Percentiles rank a stretch among this genome's conserved stretches.
Evolutionary conservation across 2,797 vertebrate genomes (phyloP).

Genomic region (Darevskia nairensis): DNA sequence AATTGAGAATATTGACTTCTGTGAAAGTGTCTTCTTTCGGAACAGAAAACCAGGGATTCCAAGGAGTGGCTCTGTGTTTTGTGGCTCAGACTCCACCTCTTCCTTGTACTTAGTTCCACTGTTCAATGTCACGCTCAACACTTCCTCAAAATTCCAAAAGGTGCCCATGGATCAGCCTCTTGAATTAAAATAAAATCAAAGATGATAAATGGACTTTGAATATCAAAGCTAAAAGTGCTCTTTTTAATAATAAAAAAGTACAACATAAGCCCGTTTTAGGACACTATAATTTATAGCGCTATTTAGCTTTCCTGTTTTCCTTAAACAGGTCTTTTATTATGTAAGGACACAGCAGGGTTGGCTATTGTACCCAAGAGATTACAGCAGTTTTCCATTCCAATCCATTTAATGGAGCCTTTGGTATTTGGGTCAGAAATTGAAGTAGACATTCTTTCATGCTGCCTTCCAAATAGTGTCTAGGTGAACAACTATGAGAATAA

Average conservation of each 20-base stretch:
- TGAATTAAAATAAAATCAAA: background rate
- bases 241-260: background rate
- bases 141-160: no score
- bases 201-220: background rate
- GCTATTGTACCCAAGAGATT: constrained; percentile 7
- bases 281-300: background rate
- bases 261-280: constrained; percentile 1
- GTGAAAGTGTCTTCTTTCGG: no score
- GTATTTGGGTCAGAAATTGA: background rate
- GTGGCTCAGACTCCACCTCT: no score
- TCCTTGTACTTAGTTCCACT: no score
- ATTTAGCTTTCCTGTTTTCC: background rate
- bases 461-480: background rate
- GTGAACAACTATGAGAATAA: constrained; percentile 17
- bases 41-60: no score
- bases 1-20: no score
- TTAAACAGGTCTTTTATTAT: constrained; percentile 14
- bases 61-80: no score
- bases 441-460: fast-evolving
- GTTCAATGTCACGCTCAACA: no score
- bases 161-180: no score
- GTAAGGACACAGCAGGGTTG: background rate
- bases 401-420: background rate
- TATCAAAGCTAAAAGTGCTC: background rate
- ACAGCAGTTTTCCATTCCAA: background rate